Evolutionary conservation across 2,113 vertebrate genomes (phyloP).

Genomic region (Copsychus sechellarum): DNA sequence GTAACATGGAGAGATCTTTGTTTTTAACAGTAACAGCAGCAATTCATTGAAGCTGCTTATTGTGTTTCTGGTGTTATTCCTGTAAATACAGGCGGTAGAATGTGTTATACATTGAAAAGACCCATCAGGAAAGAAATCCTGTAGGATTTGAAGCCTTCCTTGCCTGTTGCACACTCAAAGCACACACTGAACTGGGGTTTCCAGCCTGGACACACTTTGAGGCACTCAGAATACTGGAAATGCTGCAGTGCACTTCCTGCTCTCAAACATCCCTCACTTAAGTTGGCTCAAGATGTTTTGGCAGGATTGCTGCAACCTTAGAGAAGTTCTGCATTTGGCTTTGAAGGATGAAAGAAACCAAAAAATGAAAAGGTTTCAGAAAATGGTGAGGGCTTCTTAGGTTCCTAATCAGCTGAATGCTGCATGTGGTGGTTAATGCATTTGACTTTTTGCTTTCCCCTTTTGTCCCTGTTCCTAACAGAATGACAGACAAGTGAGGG

Average conservation of each 20-base stretch:
- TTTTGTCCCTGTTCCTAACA: neutral
- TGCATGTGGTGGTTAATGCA: neutral
- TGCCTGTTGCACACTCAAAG: neutral
- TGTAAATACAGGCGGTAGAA: neutral
- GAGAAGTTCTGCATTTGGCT: neutral
- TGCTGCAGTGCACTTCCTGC: neutral
- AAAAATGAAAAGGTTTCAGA: neutral
- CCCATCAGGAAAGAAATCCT: neutral
- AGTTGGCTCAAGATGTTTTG: neutral
- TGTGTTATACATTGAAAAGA: neutral
- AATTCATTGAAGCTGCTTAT: neutral
- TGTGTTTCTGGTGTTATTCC: neutral
- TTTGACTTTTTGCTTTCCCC: neutral
- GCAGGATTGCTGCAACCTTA: neutral
- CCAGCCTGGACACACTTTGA: neutral
- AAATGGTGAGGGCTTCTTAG: neutral
- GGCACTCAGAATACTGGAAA: neutral
- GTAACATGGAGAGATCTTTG: neutral
- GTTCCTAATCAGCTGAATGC: neutral
- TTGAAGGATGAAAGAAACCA: neutral
- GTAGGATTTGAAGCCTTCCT: neutral
- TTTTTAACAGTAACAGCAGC: neutral
- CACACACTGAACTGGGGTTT: rapidly evolving
- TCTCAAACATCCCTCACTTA: neutral
- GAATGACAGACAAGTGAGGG: neutral